These are phyloP conservation scores for Aphaenogaster floridana DNA, from an alignment of 1,140 invertebrate species.

Conservation along the genomic window DNA sequence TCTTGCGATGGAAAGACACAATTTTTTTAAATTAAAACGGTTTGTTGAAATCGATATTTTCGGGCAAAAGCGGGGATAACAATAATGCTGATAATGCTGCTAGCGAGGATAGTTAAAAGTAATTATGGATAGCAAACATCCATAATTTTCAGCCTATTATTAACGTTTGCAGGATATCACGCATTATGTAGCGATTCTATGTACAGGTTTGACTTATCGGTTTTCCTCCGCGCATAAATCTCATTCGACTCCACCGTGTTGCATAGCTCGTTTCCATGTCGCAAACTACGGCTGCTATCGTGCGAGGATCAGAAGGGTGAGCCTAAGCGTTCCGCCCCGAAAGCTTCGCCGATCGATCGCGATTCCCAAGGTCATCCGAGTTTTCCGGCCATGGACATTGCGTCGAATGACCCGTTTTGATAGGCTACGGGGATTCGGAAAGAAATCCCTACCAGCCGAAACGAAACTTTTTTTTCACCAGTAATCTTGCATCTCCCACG, in stretches of 20 bases:
- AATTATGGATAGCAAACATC: conserved; percentile 31
- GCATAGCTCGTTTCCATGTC: conserved; percentile 53
- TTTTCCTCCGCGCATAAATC: conserved; percentile 38
- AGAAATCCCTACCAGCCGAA: conserved; percentile 69
- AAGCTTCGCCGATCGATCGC: conserved; percentile 73
- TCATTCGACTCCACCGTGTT: conserved; percentile 33
- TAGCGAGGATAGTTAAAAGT: conserved; percentile 10
- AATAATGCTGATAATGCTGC: conserved; percentile 17
- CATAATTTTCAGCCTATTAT: conserved; percentile 39
- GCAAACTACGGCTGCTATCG: conserved; percentile 59
- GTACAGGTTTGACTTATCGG: conserved; percentile 43
- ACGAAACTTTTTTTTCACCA: conserved; percentile 73
- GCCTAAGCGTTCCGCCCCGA: conserved; percentile 62
- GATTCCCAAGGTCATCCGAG: conserved; percentile 80
- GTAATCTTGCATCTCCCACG: conserved; percentile 79
- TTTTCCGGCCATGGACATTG: conserved; percentile 75
- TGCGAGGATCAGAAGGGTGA: conserved; percentile 66
- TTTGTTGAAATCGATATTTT: not conserved
- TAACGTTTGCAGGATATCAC: conserved; percentile 34
- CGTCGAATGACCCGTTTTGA: conserved; percentile 76
- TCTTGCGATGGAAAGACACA: not conserved
- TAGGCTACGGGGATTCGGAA: conserved; percentile 69
- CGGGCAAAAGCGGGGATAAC: not conserved
- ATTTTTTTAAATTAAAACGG: conserved; percentile 11
- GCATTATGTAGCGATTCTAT: conserved; percentile 12